Base-by-base conservation (phyloP, 2,888 invertebrate genomes). In the Amblyjoppa fuscipennis region DNA sequence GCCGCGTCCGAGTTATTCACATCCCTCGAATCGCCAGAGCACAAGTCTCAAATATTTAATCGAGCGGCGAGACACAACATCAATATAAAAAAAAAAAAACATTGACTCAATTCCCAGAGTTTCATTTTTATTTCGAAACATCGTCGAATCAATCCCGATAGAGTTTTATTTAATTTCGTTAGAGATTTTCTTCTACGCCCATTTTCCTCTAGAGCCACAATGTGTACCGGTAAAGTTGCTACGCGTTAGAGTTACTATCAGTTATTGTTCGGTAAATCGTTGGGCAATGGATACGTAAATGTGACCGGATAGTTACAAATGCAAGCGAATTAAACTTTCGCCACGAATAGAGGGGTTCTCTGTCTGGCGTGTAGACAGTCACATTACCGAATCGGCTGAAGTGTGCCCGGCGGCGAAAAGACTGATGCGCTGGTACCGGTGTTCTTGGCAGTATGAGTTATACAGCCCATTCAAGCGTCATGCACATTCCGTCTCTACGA, bases 391-490 rank as follows among this genome's bases (percentile, higher is more conserved):
- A 81, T 68, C 70, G 49, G 51, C 53, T 51, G 31, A 51, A 69
- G 45, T 28, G 25, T 70, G 25, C 49, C 13, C n/a, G 25, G 25
- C 11, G 20, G 66, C 51, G 20, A 13, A 34, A 75, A 20, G 49
- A 2, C 38, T 20, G n/a, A 64, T 51, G 64, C 45, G 34, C 34
- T 25, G 59, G 28, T 59, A 73, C 74, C 68, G 31, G 76, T 76
- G 71, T 25, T 66, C 56, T 75, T 80, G 84, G 76, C 80, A 79
- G 74, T 31, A 75, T 69, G 66, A 80, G 59, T 49, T 79, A 34
- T 61, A 69, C 79, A 45, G 31, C 49, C 76, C 25, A 73, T 77
- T 81, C 77, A 69, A 73, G 76, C n/a, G 45, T 73, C 51, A 73
- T 73, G 73, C 53, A 66, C 66, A 59, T 16, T 51, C 59, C 61